Conservation (phyloP, 2,797 vertebrate genomes). For the Hapalemur alaotrensis region DNA sequence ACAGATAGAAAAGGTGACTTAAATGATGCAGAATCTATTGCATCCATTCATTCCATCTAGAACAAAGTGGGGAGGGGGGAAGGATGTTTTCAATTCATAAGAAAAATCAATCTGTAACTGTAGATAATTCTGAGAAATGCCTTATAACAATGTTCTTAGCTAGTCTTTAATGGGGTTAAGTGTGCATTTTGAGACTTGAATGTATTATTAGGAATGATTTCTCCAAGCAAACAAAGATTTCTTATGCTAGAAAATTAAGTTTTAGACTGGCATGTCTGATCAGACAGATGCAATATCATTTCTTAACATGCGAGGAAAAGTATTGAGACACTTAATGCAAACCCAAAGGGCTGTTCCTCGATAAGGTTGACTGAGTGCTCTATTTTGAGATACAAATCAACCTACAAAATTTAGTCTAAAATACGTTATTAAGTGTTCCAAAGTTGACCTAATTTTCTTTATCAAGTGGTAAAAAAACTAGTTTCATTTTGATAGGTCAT, state of each 20-base stretch:
- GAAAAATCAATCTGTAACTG: constrained; percentile 19
- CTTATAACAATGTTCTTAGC: constrained; percentile 43
- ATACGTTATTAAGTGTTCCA: constrained; percentile 5
- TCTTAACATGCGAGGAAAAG: constrained; percentile 59
- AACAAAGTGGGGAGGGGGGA: constrained; percentile 6
- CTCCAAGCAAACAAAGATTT: constrained; percentile 44
- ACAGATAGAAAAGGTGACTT: not conserved
- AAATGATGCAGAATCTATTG: constrained; percentile 35
- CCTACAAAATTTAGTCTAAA: constrained; percentile 42
- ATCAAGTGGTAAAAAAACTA: not conserved
- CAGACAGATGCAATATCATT: not conserved
- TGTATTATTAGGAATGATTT: constrained; percentile 59
- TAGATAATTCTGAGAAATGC: constrained; percentile 52
- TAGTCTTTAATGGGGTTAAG: constrained; percentile 20
- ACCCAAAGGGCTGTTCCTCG: not conserved
- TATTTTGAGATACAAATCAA: not conserved
- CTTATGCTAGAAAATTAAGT: constrained; percentile 64
- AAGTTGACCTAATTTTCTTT: constrained; percentile 44
- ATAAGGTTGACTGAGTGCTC: constrained; percentile 19
- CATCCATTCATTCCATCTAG: constrained; percentile 42
- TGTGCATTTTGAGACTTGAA: constrained; percentile 7
- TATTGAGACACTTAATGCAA: constrained; percentile 33
- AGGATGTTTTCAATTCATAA: constrained; percentile 36
- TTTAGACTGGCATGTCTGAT: constrained; percentile 3
- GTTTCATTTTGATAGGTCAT: constrained; percentile 36